Conservation (phyloP, 2,888 invertebrate genomes). For the Silvanus unidentatus region DNA sequence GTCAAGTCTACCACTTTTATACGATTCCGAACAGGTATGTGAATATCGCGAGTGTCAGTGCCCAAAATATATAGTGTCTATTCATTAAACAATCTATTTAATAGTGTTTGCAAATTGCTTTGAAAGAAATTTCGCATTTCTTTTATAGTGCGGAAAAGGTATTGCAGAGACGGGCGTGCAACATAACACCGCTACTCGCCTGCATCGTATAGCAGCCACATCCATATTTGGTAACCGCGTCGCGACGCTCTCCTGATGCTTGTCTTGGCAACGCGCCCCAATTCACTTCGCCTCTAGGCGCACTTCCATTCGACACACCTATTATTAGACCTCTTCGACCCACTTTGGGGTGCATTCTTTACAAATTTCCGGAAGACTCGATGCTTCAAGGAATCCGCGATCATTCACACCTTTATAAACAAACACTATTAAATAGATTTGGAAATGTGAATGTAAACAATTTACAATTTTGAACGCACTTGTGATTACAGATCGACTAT, state of each 20-base stretch:
- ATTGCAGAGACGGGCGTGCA: slow-evolving; percentile 3
- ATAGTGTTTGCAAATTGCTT: no score
- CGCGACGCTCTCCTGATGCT: neutral
- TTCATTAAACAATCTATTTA: neutral
- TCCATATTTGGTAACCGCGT: slow-evolving; percentile 35
- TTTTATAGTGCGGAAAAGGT: neutral
- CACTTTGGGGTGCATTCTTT: no score
- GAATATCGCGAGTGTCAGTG: slow-evolving; percentile 5
- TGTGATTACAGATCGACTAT: no score
- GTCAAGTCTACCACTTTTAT: slow-evolving; percentile 37
- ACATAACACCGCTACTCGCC: slow-evolving; percentile 15
- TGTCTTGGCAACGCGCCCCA: slow-evolving; percentile 1
- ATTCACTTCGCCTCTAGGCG: neutral
- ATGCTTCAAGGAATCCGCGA: no score
- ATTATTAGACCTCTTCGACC: neutral
- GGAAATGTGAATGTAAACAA: no score
- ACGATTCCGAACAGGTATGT: slow-evolving; percentile 47
- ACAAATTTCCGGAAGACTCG: no score
- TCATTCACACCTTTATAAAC: no score
- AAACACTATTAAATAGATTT: no score
- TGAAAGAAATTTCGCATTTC: neutral
- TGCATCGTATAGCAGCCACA: slow-evolving; percentile 13
- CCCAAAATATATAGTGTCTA: neutral
- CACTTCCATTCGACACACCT: neutral
- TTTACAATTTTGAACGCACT: no score